Conservation (phyloP, 2,113 vertebrate species). For the Seriola aureovittata region DNA sequence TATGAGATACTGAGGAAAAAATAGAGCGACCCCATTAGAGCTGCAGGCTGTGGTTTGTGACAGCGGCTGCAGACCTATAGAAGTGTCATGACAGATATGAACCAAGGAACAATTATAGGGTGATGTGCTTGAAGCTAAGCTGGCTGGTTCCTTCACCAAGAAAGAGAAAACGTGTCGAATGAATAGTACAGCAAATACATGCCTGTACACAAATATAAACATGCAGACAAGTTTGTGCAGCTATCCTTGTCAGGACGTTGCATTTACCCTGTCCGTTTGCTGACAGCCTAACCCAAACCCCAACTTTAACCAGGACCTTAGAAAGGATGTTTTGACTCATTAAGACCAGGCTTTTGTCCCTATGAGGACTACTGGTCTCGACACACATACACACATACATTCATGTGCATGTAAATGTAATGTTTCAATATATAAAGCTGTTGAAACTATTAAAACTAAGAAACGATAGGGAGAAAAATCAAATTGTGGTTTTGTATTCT, state of each 20-base stretch:
- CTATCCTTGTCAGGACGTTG: not conserved
- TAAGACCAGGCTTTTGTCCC: too few relatives aligned
- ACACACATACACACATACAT: not conserved
- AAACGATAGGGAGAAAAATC: constrained; percentile 13
- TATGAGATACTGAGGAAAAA: constrained; percentile 60
- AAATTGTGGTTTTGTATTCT: constrained; percentile 22
- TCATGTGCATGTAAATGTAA: not conserved
- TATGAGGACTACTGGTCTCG: too few relatives aligned
- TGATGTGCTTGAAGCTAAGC: constrained; percentile 56
- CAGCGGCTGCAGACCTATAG: constrained; percentile 69
- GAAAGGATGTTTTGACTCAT: not conserved
- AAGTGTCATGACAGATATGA: constrained; percentile 69
- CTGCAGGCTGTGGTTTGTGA: constrained; percentile 70
- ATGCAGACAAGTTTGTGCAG: not conserved
- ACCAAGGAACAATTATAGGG: constrained; percentile 73
- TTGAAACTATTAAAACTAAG: constrained; percentile 25
- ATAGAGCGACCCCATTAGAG: constrained; percentile 75
- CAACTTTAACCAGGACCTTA: not conserved
- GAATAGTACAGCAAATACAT: constrained; percentile 28
- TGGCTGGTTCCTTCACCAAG: constrained; percentile 36
- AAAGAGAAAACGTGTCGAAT: constrained; percentile 13
- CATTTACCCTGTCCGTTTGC: not conserved
- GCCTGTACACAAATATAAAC: not conserved
- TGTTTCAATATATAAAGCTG: not conserved
- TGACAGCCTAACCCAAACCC: not conserved